Percentiles rank a stretch among this genome's conserved stretches.
These are phyloP conservation scores for Amblyteles armatorius DNA, from an alignment of 2,888 invertebrate species.

Conservation along the genomic window DNA sequence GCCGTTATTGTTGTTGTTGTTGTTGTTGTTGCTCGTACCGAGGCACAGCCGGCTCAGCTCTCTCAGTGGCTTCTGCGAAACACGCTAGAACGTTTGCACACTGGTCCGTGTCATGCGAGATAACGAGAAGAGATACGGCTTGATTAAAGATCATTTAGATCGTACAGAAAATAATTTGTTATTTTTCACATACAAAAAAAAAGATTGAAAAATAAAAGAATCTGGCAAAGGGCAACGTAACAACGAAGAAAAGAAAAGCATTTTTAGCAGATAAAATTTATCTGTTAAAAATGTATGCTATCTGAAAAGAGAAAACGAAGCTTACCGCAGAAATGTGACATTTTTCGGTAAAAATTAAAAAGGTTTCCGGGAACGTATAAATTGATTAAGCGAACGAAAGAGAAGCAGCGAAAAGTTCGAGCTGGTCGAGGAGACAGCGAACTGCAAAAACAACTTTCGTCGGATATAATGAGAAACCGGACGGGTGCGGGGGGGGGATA, in stretches of 20 bases:
- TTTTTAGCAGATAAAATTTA: too few species aligned
- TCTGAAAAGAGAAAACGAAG: too few species aligned
- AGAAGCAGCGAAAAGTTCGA: background rate
- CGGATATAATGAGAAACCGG: background rate
- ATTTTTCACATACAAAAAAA: background rate
- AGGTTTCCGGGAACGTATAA: background rate
- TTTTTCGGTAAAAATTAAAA: too few species aligned
- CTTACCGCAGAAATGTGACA: too few species aligned
- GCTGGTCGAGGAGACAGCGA: background rate
- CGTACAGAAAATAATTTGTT: background rate
- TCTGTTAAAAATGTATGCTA: too few species aligned
- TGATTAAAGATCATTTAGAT: background rate
- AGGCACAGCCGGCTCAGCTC: slow-evolving; percentile 84
- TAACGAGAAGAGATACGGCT: background rate
- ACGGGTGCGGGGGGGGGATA: background rate
- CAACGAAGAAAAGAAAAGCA: too few species aligned
- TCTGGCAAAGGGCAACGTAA: background rate
- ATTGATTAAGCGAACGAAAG: background rate
- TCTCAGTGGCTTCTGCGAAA: slow-evolving; percentile 83
- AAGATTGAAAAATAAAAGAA: background rate
- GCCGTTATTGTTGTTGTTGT: slow-evolving; percentile 64
- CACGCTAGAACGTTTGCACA: slow-evolving; percentile 44
- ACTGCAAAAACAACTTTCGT: slow-evolving; percentile 4
- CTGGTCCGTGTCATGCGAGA: slow-evolving; percentile 29
- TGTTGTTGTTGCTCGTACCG: slow-evolving; percentile 76